A percentile compares a stretch with the other conserved stretches of the same genome.
phyloP scores from a whole-genome alignment of 2,888 invertebrate species.

The Epinotia ramella region DNA sequence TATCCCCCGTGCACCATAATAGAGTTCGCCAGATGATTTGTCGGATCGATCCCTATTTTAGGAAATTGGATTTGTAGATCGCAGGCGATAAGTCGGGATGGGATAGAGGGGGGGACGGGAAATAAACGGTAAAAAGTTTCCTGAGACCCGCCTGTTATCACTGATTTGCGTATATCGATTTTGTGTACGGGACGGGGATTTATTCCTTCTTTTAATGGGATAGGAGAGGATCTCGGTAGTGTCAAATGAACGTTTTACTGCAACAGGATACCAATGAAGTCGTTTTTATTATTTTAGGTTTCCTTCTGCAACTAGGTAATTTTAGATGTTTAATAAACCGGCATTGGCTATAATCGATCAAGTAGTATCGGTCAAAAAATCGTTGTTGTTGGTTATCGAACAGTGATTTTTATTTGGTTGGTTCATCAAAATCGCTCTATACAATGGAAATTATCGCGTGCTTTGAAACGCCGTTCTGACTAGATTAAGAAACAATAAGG shows the following conservation, averaged over 20 bases:
- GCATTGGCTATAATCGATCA: no score
- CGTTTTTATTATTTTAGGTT: not conserved
- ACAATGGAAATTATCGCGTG: no score
- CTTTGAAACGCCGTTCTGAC: no score
- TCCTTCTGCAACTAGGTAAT: no score
- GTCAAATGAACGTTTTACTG: conserved; percentile 28
- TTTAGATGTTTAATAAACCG: no score
- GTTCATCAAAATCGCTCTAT: no score
- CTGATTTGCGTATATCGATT: conserved; percentile 83
- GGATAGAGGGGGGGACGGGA: conserved; percentile 59
- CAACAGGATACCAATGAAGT: not conserved
- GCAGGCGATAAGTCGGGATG: conserved; percentile 73
- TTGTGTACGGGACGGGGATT: conserved; percentile 64
- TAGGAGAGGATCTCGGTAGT: conserved; percentile 30
- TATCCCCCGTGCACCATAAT: conserved; percentile 60
- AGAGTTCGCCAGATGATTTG: conserved; percentile 84
- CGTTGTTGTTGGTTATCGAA: no score
- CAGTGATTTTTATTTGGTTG: no score
- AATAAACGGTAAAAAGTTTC: conserved; percentile 75
- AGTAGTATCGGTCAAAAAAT: no score
- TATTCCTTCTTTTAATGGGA: conserved; percentile 58
- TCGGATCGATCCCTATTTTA: conserved; percentile 85
- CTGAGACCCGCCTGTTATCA: conserved; percentile 73
- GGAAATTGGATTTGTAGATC: conserved; percentile 86
- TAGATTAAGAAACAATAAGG: no score